Conservation (phyloP, 1,140 invertebrate genomes). For the Drosophila kurseongensis region DNA sequence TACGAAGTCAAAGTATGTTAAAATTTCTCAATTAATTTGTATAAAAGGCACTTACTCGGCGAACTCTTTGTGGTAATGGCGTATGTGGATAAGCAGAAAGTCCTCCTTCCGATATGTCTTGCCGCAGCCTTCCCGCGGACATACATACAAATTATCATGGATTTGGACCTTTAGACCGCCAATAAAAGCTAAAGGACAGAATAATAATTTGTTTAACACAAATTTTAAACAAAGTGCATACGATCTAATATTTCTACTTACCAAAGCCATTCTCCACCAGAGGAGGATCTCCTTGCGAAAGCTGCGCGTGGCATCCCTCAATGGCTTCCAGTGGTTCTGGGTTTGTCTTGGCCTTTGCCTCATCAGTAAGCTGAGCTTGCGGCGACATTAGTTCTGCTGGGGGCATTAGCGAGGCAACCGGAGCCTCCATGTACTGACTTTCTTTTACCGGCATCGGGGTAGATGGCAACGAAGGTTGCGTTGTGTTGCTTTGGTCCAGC, state of each 20-base stretch:
- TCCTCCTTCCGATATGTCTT: constrained; percentile 96
- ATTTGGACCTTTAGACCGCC: constrained; percentile 89
- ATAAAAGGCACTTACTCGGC: constrained; percentile 85
- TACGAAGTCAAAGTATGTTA: constrained; percentile 15
- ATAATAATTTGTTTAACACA: not conserved
- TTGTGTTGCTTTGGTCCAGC: constrained; percentile 42
- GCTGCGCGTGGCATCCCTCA: constrained; percentile 3
- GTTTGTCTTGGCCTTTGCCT: constrained; percentile 15
- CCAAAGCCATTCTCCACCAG: constrained; percentile 58
- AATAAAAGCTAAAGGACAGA: constrained; percentile 86
- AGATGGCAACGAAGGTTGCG: constrained; percentile 27
- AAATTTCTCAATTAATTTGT: not conserved
- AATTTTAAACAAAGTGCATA: too few relatives aligned
- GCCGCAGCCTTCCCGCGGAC: constrained; percentile 92
- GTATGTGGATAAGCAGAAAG: constrained; percentile 95
- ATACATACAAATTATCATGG: constrained; percentile 90
- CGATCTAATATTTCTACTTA: constrained; percentile 5
- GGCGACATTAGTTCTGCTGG: constrained; percentile 77
- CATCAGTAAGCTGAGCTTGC: constrained; percentile 30
- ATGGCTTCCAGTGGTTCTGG: constrained; percentile 14
- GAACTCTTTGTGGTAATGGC: constrained; percentile 94
- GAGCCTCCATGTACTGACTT: constrained; percentile 76
- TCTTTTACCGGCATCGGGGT: constrained; percentile 45
- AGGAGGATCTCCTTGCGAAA: constrained; percentile 1
- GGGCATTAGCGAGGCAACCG: constrained; percentile 68